Conservation (phyloP, 2,113 vertebrate species). For the Melanerpes aurifrons region DNA sequence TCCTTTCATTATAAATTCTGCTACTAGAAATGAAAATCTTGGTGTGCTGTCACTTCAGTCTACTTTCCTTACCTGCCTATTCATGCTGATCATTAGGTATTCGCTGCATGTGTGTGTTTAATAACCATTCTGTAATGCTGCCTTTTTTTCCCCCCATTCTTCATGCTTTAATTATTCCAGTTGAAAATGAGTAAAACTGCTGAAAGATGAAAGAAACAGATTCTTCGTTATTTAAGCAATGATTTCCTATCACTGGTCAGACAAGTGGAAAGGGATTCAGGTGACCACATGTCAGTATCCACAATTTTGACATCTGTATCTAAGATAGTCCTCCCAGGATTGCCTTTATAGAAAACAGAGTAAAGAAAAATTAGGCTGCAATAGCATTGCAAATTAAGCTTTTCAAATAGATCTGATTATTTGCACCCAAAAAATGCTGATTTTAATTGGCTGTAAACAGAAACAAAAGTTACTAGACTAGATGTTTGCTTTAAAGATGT, state of each 20-base stretch:
- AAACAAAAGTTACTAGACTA: neutral
- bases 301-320: neutral
- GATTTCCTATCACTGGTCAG: neutral
- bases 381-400: neutral
- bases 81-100: neutral
- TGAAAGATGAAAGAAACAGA: neutral
- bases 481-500: neutral
- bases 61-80: conserved; percentile 1
- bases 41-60: neutral
- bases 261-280: neutral
- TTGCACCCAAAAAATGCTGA: neutral
- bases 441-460: neutral
- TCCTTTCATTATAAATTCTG: neutral
- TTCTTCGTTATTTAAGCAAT: conserved; percentile 21
- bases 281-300: neutral
- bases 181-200: neutral
- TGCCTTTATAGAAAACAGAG: neutral
- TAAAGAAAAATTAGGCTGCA: neutral
- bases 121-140: neutral
- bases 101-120: neutral
- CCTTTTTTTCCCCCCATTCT: neutral
- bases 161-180: neutral
- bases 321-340: neutral
- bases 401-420: neutral
- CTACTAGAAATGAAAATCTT: neutral